A percentile compares a stretch with the other conserved stretches of the same genome.
phyloP scores from a whole-genome alignment of 2,888 invertebrate species.

The Sarcophaga variegata region DNA sequence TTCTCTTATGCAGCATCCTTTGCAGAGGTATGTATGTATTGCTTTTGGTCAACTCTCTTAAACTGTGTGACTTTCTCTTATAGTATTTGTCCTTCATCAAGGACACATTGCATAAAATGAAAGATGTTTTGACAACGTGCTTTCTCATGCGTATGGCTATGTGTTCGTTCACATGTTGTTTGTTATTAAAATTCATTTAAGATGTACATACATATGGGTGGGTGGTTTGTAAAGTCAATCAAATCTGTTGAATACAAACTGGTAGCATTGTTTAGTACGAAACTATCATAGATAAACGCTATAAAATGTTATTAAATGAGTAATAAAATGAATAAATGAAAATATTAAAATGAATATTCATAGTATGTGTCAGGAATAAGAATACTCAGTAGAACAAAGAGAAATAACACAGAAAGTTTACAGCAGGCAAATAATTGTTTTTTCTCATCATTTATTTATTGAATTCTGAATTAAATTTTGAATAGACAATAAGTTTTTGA shows the following conservation, averaged over 20 bases:
- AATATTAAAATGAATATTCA: not conserved
- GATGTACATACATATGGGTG: not conserved
- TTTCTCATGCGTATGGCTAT: slow-evolving; percentile 23
- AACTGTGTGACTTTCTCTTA: slow-evolving; percentile 7
- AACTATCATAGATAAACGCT: not conserved
- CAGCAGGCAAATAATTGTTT: no score
- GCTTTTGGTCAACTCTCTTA: slow-evolving; percentile 2
- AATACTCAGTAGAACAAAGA: not conserved
- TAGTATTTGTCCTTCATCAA: slow-evolving; percentile 64
- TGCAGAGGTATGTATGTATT: not conserved
- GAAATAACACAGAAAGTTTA: not conserved
- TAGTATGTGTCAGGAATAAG: not conserved
- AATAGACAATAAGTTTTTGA: no score
- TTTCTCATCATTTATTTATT: no score
- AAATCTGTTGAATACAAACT: not conserved
- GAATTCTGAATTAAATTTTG: no score
- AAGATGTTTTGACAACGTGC: slow-evolving; percentile 39
- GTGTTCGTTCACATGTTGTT: not conserved
- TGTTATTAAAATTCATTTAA: slow-evolving; percentile 9
- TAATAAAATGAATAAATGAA: not conserved
- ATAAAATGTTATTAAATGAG: not conserved
- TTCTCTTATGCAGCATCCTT: slow-evolving; percentile 50
- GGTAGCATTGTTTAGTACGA: not conserved
- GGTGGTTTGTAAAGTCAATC: slow-evolving; percentile 27
- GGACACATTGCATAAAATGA: slow-evolving; percentile 49